A percentile compares a stretch with the other conserved stretches of the same genome.
Conservation (phyloP, 1,140 invertebrate genomes). For the Halictus rubicundus region DNA sequence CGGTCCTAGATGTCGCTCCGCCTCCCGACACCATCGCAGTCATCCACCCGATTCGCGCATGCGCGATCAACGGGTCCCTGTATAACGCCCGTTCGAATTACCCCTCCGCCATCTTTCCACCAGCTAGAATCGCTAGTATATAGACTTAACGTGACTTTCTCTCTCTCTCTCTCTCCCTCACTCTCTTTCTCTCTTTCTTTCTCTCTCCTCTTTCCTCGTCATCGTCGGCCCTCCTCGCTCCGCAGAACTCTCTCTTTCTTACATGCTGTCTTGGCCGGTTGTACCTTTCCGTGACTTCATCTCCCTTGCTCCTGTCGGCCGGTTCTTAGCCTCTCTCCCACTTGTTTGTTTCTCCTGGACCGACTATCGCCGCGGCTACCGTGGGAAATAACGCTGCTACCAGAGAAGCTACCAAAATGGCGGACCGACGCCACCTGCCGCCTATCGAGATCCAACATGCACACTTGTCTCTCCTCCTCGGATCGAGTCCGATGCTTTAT, state of each 20-base stretch:
- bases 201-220: background rate
- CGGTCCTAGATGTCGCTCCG: constrained; percentile 43
- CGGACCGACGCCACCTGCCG: background rate
- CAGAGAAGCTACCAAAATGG: constrained; percentile 38
- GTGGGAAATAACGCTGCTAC: constrained; percentile 11
- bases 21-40: constrained; percentile 54
- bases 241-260: background rate
- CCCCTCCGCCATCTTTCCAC: constrained; percentile 59
- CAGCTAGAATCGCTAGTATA: constrained; percentile 28
- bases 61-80: constrained; percentile 41
- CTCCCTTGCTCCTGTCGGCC: background rate
- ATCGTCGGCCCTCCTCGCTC: background rate
- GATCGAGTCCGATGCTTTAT: background rate
- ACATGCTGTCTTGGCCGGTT: background rate
- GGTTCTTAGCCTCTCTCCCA: background rate
- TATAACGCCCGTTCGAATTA: constrained; percentile 63
- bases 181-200: background rate
- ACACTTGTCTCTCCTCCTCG: background rate
- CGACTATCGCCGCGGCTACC: constrained; percentile 8
- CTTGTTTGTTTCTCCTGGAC: background rate
- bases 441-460: constrained; percentile 11
- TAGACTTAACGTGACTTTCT: constrained; percentile 25
- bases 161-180: background rate
- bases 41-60: constrained; percentile 41
- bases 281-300: background rate